Evolutionary conservation across 2,113 vertebrate genomes (phyloP), one percentile per base, ranked within the genome.

Genomic region (Beaufortia kweichowensis): DNA sequence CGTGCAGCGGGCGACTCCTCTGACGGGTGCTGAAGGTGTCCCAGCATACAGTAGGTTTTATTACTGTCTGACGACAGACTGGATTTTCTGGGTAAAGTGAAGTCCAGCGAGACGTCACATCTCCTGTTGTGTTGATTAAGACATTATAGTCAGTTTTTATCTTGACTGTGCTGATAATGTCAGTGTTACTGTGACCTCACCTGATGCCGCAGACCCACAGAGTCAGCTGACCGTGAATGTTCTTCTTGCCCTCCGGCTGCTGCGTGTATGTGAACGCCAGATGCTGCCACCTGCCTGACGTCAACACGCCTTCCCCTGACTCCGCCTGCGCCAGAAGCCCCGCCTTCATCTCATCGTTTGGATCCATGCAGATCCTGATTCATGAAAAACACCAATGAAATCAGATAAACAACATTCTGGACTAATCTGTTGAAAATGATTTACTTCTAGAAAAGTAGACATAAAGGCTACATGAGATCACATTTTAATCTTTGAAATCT

Each of bases 41-140:
- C 97, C 81, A 98, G 79, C 95, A 98, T 94, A 83, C 96, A 98
- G 88, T 95, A 95, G 1, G 95, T 97, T 90, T 96, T 98, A 88
- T 95, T 98, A 87, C 91, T 95, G 81, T 99, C 97, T n/a, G 97
- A 95, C 21, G 97, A 96, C 35, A 98, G 91, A 69, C 93, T 95
- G 85, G 93, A 92, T 91, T 96, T 98, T 78, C 96, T 93, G 74
- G 96, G 96, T 17, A 96, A 87, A 1, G 91, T 90, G 33, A 96
- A 98, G 91, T 97, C 95, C 86, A 99, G 91, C 79, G 90, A 92
- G 79, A 96, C 92, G 35, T 97, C 95, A 84, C 93, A 90, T 86
- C 93, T 95, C 90, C 97, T 99, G 85, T 48, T 62, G 41, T 60
- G 2, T 29, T 62, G 46, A 24, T 7, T 43, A 72, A 46, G 67